These are phyloP conservation scores for Hypercompe scribonia DNA, from an alignment of 2,888 invertebrate species.

Conservation along the genomic window DNA sequence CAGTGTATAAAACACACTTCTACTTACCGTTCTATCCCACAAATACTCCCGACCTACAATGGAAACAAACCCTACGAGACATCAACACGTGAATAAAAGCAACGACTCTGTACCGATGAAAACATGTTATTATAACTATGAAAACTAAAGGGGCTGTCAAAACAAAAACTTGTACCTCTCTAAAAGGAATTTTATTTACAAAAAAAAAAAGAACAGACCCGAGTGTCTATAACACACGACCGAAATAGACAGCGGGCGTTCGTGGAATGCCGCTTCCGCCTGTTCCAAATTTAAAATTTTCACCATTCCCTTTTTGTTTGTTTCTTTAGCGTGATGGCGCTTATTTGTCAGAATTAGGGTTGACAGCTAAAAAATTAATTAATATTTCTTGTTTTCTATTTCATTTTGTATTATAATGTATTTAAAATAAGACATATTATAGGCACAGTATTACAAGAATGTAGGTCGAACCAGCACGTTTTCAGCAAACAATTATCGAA, in stretches of 20 bases:
- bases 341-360: slow-evolving; percentile 33
- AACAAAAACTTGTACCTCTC: slow-evolving; percentile 33
- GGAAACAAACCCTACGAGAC: slow-evolving; percentile 18
- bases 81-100: slow-evolving; percentile 20
- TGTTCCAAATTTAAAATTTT: slow-evolving; percentile 72
- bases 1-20: not conserved
- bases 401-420: not conserved
- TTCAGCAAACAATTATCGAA: not conserved
- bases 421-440: not conserved
- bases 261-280: slow-evolving; percentile 73
- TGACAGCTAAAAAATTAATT: slow-evolving; percentile 25
- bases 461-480: not conserved
- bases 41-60: not conserved
- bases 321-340: slow-evolving; percentile 23
- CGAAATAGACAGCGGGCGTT: slow-evolving; percentile 64
- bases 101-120: slow-evolving; percentile 33
- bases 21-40: not conserved
- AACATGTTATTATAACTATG: slow-evolving; percentile 40
- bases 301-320: slow-evolving; percentile 56
- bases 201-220: slow-evolving; percentile 20
- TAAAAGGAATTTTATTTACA: slow-evolving; percentile 41
- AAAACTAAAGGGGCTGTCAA: slow-evolving; percentile 47
- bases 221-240: slow-evolving; percentile 53
- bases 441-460: not conserved
- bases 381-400: not conserved